Conservation (phyloP, 2,113 vertebrate genomes). For the Osmerus mordax region DNA sequence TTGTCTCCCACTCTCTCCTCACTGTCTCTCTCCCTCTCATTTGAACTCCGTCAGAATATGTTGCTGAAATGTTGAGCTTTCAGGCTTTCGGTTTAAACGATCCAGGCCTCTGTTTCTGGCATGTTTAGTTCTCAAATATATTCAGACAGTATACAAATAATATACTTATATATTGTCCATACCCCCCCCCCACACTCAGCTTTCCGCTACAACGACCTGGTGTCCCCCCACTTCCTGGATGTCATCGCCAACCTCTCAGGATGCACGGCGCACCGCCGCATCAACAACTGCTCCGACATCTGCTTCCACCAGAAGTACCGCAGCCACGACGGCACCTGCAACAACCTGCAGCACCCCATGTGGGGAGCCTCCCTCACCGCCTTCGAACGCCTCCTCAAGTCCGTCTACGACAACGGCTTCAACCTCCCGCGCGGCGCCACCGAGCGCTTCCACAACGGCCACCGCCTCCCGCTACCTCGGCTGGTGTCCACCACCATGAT, state of each 20-base stretch:
- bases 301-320: conserved; percentile 98
- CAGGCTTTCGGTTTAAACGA: no score
- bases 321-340: conserved; percentile 93
- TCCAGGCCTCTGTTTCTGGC: background rate
- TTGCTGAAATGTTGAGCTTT: no score
- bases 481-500: conserved; percentile 90
- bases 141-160: no score
- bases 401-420: conserved; percentile 97
- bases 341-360: conserved; percentile 97
- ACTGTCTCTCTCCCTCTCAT: no score
- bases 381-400: conserved; percentile 91
- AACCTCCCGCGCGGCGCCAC: conserved; percentile 87
- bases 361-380: conserved; percentile 95
- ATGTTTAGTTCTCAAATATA: no score
- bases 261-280: conserved; percentile 89
- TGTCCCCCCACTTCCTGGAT: conserved; percentile 91
- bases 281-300: conserved; percentile 97
- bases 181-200: conserved; percentile 62
- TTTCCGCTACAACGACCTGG: conserved; percentile 97
- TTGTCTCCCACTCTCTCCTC: no score
- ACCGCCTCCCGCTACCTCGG: conserved; percentile 83
- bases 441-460: conserved; percentile 77
- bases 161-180: background rate
- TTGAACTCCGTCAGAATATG: no score
- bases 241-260: conserved; percentile 96